phyloP scores from a whole-genome alignment of 2,888 invertebrate genomes.

The Parnassius smintheus region DNA sequence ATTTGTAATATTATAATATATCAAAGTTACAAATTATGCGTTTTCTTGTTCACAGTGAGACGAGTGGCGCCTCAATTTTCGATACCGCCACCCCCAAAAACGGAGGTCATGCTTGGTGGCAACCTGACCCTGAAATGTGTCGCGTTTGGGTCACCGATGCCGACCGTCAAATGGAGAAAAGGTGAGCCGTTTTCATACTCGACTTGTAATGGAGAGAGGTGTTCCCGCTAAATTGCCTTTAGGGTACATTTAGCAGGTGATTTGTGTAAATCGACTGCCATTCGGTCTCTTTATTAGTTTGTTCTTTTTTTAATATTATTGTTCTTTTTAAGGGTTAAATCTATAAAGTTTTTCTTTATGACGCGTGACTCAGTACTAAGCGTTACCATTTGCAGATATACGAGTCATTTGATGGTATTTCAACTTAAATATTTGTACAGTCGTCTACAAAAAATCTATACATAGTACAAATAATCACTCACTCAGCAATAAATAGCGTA shows the following conservation, averaged over 20 bases:
- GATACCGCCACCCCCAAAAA: slow-evolving; percentile 91
- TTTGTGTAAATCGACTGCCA: slow-evolving; percentile 4
- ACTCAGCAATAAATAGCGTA: too few species aligned
- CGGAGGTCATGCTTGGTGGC: slow-evolving; percentile 95
- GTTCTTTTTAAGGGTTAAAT: slow-evolving; percentile 1
- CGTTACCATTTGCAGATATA: too few species aligned
- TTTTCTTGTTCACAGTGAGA: slow-evolving; percentile 84
- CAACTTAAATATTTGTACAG: too few species aligned
- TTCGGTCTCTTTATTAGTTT: slow-evolving; percentile 5
- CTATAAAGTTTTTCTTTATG: background rate
- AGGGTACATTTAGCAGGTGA: slow-evolving; percentile 12
- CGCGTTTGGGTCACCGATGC: slow-evolving; percentile 99
- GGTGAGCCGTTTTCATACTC: slow-evolving; percentile 58
- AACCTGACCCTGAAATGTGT: slow-evolving; percentile 97
- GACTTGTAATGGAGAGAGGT: slow-evolving; percentile 6
- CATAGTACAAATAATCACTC: too few species aligned
- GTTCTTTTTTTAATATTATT: background rate
- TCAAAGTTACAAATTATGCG: background rate
- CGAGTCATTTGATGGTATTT: too few species aligned
- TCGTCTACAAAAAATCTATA: too few species aligned
- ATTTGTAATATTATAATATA: too few species aligned
- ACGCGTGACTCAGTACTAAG: too few species aligned
- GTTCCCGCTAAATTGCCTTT: slow-evolving; percentile 14
- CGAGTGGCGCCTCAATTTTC: slow-evolving; percentile 98
- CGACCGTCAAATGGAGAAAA: slow-evolving; percentile 96